Base-by-base conservation (phyloP, 2,113 vertebrate genomes). In the Cricetomys ansorgei region DNA sequence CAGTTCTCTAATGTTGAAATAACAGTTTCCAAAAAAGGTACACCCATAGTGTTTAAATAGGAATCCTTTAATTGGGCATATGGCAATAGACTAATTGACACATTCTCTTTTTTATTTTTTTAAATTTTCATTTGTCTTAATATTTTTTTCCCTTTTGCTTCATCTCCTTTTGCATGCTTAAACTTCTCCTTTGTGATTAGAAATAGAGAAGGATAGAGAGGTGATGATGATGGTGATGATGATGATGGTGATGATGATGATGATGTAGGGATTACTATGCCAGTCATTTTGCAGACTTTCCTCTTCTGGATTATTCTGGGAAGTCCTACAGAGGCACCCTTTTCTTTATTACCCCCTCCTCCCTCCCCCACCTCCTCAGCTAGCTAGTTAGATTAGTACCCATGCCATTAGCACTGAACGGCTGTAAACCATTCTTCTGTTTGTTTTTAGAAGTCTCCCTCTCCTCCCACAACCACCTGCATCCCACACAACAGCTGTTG, bases 381-480 rank as follows among this genome's bases (percentile, higher is more conserved):
- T 79, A 48, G 48, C 31, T 23, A 57, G 50, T 70, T 65, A 64
- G 84, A 50, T 80, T 70, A 21, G 16, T 55, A 34, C 15, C 59
- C 2, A 0, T 70, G 59, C 34, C 34, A 31, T 77, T 53, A 76
- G 64, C 64, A n/a, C 43, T 1, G 29, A 89, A 59, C 0, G 25
- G 23, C 16, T 88, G 86, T 67, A 65, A 72, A 12, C 23, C 62
- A n/a, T n/a, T 83, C 77, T 86, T n/a, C 45, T 88, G 29, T 70
- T 88, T 91, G 79, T 55, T 94, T 95, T 88, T 69, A 90, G 75
- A 91, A 75, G n/a, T 94, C 55, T 93, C 50, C 34, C 37, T 65
- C 23, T 50, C 62, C 67, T 12, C 64, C 15, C 27, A 62, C 48
- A 50, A 25, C 50, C 84, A 87, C 50, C 85, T 88, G 43, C 43